These are phyloP conservation scores for Drosophila athabasca DNA, from an alignment of 1,140 invertebrate genomes.

Conservation along the genomic window DNA sequence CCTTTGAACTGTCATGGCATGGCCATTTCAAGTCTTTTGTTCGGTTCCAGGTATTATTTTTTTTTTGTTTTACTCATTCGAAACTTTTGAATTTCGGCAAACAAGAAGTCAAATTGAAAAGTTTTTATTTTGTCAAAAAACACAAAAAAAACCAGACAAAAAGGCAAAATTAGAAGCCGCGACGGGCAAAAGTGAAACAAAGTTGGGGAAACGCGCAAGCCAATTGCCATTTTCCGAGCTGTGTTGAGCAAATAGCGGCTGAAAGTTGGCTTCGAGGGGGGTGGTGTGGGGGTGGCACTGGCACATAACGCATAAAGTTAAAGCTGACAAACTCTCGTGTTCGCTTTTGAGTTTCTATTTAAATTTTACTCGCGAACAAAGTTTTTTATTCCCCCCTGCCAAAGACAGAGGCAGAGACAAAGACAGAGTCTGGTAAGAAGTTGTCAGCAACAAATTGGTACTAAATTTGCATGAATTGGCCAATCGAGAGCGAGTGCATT, in stretches of 20 bases:
- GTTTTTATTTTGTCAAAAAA: conserved; percentile 56
- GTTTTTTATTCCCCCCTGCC: not conserved
- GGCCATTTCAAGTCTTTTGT: conserved; percentile 46
- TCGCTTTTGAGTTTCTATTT: conserved; percentile 3
- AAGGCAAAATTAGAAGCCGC: conserved; percentile 57
- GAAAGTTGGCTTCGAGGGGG: conserved; percentile 1
- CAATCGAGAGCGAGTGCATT: not conserved
- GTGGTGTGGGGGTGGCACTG: too few relatives aligned
- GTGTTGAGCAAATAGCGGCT: conserved; percentile 37
- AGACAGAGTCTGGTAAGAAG: too few relatives aligned
- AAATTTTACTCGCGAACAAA: conserved; percentile 5
- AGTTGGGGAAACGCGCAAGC: conserved; percentile 28
- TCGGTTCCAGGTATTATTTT: conserved; percentile 12
- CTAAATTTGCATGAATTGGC: too few relatives aligned
- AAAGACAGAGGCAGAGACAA: too few relatives aligned
- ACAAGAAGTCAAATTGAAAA: conserved; percentile 65
- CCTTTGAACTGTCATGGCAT: conserved; percentile 41
- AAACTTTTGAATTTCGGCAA: conserved; percentile 57
- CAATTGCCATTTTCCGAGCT: conserved; percentile 21
- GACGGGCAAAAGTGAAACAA: conserved; percentile 46
- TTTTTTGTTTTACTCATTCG: conserved; percentile 35
- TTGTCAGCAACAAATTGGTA: too few relatives aligned
- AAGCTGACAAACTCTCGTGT: not conserved
- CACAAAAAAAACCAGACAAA: conserved; percentile 33
- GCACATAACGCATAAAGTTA: conserved; percentile 24